phyloP scores from a whole-genome alignment of 2,113 vertebrate species.

The Mus pahari region DNA sequence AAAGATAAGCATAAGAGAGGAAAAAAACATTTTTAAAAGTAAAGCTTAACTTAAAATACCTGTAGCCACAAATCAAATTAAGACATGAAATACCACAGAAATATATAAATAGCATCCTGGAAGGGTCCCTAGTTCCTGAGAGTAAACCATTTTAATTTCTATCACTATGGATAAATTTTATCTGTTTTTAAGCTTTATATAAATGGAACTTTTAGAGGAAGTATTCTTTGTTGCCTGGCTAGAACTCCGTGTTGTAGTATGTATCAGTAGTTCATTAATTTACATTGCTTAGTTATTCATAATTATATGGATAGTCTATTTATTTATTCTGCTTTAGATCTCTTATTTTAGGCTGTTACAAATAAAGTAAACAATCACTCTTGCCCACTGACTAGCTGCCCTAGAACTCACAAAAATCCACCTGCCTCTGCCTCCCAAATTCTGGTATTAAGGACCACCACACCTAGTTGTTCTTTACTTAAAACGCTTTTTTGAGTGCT shows the following conservation, averaged over 20 bases:
- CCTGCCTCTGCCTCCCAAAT: neutral
- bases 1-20: neutral
- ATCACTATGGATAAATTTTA: slow-evolving; percentile 20
- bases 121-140: neutral
- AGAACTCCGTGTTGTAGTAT: slow-evolving; percentile 13
- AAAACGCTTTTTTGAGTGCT: slow-evolving; percentile 27
- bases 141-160: slow-evolving; percentile 49
- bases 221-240: slow-evolving; percentile 38
- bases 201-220: slow-evolving; percentile 35
- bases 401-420: neutral
- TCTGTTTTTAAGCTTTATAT: slow-evolving; percentile 58
- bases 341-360: slow-evolving; percentile 21
- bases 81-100: slow-evolving; percentile 19
- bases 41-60: slow-evolving; percentile 54
- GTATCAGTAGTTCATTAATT: neutral
- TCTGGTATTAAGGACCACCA: neutral
- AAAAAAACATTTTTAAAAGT: slow-evolving; percentile 35
- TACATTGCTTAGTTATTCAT: slow-evolving; percentile 6
- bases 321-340: slow-evolving; percentile 50
- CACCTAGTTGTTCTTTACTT: neutral
- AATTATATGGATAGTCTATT: slow-evolving; percentile 8
- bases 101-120: neutral
- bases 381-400: neutral
- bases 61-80: slow-evolving; percentile 58
- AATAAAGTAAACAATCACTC: slow-evolving; percentile 4